These are phyloP conservation scores for Pinctada fucata DNA, from an alignment of 2,888 invertebrate genomes.

Conservation along the genomic window DNA sequence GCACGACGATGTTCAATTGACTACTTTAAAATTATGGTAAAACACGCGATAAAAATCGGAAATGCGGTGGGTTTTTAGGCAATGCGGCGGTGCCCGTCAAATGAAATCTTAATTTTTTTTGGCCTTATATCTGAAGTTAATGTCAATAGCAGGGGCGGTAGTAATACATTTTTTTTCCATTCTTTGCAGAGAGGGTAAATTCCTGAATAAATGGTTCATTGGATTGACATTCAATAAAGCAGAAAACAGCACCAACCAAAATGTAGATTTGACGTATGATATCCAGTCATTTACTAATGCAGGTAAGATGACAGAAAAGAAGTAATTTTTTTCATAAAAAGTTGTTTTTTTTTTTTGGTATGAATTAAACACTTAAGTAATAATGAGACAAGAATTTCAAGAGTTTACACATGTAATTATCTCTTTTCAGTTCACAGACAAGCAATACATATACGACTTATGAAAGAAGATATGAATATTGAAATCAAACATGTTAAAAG, in stretches of 20 bases:
- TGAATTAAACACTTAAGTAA: neutral
- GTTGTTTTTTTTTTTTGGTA: too few species aligned
- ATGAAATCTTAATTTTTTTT: too few species aligned
- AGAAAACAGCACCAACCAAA: constrained; percentile 83
- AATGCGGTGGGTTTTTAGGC: too few species aligned
- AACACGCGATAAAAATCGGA: too few species aligned
- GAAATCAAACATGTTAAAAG: constrained; percentile 92
- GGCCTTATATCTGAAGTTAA: too few species aligned
- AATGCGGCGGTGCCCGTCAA: too few species aligned
- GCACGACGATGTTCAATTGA: too few species aligned
- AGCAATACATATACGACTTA: constrained; percentile 80
- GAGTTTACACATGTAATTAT: neutral
- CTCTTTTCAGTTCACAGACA: constrained; percentile 73
- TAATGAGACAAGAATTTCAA: neutral
- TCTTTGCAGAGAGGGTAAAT: constrained; percentile 78
- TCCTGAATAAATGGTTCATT: constrained; percentile 97
- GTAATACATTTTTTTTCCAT: neutral
- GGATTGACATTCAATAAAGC: constrained; percentile 93
- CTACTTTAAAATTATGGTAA: too few species aligned
- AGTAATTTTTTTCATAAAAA: neutral
- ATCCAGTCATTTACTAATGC: constrained; percentile 93
- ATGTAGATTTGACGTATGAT: constrained; percentile 94
- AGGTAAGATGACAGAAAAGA: constrained; percentile 79
- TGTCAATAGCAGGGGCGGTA: too few species aligned
- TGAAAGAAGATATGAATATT: constrained; percentile 86